phyloP scores from a whole-genome alignment of 2,888 invertebrate genomes.

The Heliconius ethilla region DNA sequence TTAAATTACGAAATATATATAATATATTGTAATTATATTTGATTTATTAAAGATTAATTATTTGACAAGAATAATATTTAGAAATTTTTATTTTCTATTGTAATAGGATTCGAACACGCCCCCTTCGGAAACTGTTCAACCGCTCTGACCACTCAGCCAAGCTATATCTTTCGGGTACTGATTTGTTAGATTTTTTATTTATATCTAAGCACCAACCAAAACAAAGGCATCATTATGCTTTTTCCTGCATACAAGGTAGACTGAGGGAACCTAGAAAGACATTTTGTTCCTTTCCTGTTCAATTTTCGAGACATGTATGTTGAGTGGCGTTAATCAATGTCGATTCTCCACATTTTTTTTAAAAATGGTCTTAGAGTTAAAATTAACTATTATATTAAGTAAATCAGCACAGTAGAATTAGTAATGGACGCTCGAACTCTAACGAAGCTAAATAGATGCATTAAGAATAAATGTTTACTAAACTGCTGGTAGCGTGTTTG shows the following conservation, averaged over 20 bases:
- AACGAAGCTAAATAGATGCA: slow-evolving; percentile 4
- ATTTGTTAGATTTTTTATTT: not conserved
- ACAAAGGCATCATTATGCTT: not conserved
- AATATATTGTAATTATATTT: too few relatives aligned
- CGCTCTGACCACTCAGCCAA: too few relatives aligned
- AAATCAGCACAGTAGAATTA: not conserved
- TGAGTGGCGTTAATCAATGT: not conserved
- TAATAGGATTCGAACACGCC: too few relatives aligned
- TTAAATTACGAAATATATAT: too few relatives aligned
- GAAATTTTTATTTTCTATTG: too few relatives aligned
- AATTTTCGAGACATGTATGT: not conserved
- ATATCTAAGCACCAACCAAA: not conserved
- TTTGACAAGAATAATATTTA: too few relatives aligned
- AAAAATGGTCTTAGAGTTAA: not conserved
- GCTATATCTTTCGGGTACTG: too few relatives aligned
- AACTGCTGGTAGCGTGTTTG: not conserved
- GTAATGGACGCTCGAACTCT: not conserved
- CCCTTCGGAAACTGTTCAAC: too few relatives aligned
- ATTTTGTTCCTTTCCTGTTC: not conserved
- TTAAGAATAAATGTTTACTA: slow-evolving; percentile 8
- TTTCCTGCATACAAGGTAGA: not conserved
- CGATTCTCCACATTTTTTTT: too few relatives aligned
- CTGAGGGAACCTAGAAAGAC: not conserved
- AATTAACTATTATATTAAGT: not conserved
- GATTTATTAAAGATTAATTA: too few relatives aligned